Evolutionary conservation across 1,140 invertebrate species (phyloP), one percentile per base, ranked within the genome.

Genomic region (Cheumatopsyche charites): DNA sequence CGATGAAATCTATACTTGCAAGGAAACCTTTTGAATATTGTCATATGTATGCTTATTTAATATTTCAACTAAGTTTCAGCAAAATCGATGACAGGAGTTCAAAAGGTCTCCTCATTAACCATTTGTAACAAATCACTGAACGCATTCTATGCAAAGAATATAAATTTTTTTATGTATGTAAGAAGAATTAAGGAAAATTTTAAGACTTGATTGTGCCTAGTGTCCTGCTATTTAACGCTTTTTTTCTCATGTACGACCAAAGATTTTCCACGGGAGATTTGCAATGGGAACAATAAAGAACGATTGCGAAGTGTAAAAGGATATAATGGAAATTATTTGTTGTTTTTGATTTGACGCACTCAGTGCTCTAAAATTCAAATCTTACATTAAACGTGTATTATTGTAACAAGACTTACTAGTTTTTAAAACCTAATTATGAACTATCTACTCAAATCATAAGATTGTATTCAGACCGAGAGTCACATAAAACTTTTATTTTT

Each of bases 121-220:
- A 55, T 21, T 21, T 21, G 21, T 21, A 55, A 11, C 7, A 55
- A 25, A 58, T 26, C n/a, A n/a, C n/a, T n/a, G n/a, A n/a, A n/a
- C n/a, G 13, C 23, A 26, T 58, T 19, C 23, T 9, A 21, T 58
- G 12, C 11, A 25, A 58, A n/a, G 43, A 47, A 47, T 47, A 15
- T 47, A n/a, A 13, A 15, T 7, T 47, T 12, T 47, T 47, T n/a
- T n/a, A 47, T 47, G 41, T 42, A 5, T 42, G 43, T 47, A 47
- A n/a, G 43, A 25, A n/a, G 43, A 26, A 21, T 3, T 47, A 66
- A 66, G 63, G 23, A 12, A 68, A 68, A 68, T 68, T 41, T 68
- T 68, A 68, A 68, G 66, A 68, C 66, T 68, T 68, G 49, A 68
- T 55, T 68, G 66, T 68, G 66, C 49, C 66, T 68, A 66, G 63